These are phyloP conservation scores for Onchidella celtica DNA, from an alignment of 2,888 invertebrate genomes.

Conservation along the genomic window DNA sequence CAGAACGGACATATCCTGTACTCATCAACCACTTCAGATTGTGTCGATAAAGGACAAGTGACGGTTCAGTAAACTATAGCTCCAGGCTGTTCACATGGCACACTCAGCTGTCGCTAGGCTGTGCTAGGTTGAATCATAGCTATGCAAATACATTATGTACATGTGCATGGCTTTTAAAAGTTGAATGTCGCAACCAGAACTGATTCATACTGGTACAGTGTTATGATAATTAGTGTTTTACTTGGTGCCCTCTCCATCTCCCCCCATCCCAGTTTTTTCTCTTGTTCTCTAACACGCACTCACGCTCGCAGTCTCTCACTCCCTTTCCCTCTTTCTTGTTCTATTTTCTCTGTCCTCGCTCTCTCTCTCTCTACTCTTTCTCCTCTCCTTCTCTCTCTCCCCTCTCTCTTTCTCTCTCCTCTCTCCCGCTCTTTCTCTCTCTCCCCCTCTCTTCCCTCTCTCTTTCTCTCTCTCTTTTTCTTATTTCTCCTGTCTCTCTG, in stretches of 20 bases:
- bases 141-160: no score
- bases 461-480: not conserved
- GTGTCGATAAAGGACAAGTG: no score
- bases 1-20: no score
- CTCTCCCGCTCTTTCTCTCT: conserved; percentile 3
- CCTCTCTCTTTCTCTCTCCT: not conserved
- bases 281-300: not conserved
- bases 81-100: no score
- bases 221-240: not conserved
- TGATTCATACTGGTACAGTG: no score
- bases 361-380: not conserved
- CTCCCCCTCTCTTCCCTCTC: not conserved
- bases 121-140: no score
- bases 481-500: not conserved
- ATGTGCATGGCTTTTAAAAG: no score
- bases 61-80: no score
- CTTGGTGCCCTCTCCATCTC: not conserved
- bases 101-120: no score
- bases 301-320: conserved; percentile 27
- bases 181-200: no score
- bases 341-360: not conserved
- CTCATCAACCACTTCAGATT: no score
- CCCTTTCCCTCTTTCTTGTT: conserved; percentile 32
- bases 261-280: not conserved
- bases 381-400: not conserved